These are phyloP conservation scores for Plebejus melissa DNA, from an alignment of 2,888 invertebrate genomes.

Conservation along the genomic window DNA sequence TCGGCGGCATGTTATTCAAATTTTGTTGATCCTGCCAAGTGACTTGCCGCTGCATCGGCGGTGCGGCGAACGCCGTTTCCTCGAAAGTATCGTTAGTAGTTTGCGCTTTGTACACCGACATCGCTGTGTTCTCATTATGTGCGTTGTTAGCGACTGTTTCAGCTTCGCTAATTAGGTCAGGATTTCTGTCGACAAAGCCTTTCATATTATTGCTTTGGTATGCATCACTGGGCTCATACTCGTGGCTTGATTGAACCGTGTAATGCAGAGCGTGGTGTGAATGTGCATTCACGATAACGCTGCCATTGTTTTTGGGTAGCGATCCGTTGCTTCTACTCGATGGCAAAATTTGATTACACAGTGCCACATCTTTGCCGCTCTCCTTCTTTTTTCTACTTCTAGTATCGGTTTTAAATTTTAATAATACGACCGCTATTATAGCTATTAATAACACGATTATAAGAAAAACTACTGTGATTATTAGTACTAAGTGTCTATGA, in stretches of 20 bases:
- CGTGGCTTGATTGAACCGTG: conserved; percentile 69
- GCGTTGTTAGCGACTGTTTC: conserved; percentile 79
- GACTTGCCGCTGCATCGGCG: conserved; percentile 71
- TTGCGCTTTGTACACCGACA: conserved; percentile 70
- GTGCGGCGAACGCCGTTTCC: conserved; percentile 64
- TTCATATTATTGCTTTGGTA: conserved; percentile 73
- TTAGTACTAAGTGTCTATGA: conserved; percentile 84
- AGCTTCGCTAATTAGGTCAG: conserved; percentile 88
- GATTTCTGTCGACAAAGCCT: conserved; percentile 84
- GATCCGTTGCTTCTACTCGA: conserved; percentile 69
- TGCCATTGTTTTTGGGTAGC: conserved; percentile 77
- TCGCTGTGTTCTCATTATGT: conserved; percentile 67
- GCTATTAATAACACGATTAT: conserved; percentile 82
- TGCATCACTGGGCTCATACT: conserved; percentile 78
- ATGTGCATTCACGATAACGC: conserved; percentile 75
- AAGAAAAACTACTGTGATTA: conserved; percentile 82
- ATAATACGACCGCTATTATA: conserved; percentile 82
- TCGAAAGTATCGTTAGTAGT: conserved; percentile 61
- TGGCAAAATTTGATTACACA: conserved; percentile 77
- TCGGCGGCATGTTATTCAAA: conserved; percentile 47
- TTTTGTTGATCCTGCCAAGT: conserved; percentile 77
- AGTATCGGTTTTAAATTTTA: conserved; percentile 75
- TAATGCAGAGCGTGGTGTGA: conserved; percentile 79
- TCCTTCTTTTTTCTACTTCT: conserved; percentile 76
- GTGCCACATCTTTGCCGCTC: conserved; percentile 80